Evolutionary conservation across 2,113 vertebrate species (phyloP).

Genomic region (Mormoops blainvillei): DNA sequence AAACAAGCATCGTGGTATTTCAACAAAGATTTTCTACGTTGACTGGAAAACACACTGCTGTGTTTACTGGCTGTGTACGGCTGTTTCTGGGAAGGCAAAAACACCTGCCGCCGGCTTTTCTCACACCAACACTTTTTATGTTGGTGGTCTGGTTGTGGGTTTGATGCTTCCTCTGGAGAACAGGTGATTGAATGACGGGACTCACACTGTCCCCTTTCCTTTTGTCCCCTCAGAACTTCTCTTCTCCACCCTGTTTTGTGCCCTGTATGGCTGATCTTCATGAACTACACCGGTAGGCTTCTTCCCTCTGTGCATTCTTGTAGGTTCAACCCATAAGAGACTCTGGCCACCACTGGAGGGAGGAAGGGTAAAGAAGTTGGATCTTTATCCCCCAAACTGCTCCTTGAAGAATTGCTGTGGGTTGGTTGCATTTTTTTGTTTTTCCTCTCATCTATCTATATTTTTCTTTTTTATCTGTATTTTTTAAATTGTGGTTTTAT

Average conservation of each 20-base stretch:
- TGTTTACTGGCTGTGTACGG: neutral
- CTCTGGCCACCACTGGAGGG: neutral
- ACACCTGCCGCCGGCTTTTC: neutral
- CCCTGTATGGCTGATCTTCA: neutral
- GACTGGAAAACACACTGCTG: neutral
- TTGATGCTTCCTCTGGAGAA: neutral
- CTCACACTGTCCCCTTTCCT: neutral
- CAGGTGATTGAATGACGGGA: neutral
- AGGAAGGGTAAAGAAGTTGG: neutral
- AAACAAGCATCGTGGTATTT: neutral
- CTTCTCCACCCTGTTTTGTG: neutral
- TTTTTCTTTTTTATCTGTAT: neutral
- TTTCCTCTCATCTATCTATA: neutral
- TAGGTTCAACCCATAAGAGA: neutral
- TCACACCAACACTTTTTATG: neutral
- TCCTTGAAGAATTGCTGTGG: neutral
- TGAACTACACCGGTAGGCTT: neutral
- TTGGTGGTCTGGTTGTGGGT: neutral
- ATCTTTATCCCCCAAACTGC: neutral
- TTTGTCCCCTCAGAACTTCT: neutral
- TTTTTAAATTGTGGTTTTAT: neutral
- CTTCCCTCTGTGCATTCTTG: neutral
- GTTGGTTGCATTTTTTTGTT: neutral
- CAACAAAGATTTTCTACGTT: neutral
- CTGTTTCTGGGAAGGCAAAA: neutral